Percentiles rank a stretch among this genome's conserved stretches.
Evolutionary conservation across 2,113 vertebrate genomes (phyloP).

Genomic region (Alouatta palliata): DNA sequence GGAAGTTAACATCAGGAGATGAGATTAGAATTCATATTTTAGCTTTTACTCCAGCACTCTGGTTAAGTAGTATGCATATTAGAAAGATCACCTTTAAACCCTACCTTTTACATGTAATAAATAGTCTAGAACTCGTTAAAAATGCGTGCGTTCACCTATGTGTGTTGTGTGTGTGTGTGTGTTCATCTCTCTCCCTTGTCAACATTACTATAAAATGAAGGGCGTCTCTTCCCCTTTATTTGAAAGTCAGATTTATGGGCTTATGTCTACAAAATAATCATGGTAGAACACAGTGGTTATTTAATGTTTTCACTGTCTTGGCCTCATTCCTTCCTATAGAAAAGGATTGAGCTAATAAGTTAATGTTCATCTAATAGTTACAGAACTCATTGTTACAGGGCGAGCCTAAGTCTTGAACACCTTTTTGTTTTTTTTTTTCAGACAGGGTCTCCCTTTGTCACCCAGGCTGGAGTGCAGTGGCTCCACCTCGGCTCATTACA

Average conservation of each 20-base stretch:
- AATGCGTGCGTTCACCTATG: background rate
- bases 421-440: background rate
- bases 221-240: background rate
- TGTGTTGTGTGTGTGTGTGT: background rate
- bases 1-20: background rate
- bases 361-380: background rate
- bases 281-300: background rate
- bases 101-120: background rate
- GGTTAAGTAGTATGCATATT: background rate
- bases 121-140: slow-evolving; percentile 30
- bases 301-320: background rate
- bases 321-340: background rate
- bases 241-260: background rate
- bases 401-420: background rate
- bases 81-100: slow-evolving; percentile 8
- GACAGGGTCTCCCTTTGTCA: background rate
- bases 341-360: background rate
- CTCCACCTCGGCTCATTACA: background rate
- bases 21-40: background rate
- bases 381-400: background rate
- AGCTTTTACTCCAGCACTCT: background rate
- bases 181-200: background rate
- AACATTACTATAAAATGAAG: background rate
- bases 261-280: background rate
- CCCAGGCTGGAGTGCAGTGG: background rate